Evolutionary conservation across 2,888 invertebrate species (phyloP), one percentile per base, ranked within the genome.

Genomic region (Kryphioiulus occultus): DNA sequence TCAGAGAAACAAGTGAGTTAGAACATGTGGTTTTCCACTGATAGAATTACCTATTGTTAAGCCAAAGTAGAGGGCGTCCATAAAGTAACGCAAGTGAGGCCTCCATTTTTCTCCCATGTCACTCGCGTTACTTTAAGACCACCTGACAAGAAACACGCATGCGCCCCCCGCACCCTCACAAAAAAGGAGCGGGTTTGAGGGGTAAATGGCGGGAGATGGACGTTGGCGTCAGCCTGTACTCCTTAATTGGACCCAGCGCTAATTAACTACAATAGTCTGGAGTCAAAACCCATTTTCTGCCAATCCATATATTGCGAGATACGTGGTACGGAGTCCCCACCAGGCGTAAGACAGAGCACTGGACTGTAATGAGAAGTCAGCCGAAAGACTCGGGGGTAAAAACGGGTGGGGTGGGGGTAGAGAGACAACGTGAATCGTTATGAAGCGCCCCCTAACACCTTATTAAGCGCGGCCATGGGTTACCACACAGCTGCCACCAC

Each of bases 211-310:
- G 26, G 85, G 85, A 85, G 44, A 85, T 85, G 39, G 39, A 78
- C 44, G 85, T 22, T 39, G 22, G 85, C 42, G 85, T 85, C 85
- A 85, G 85, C 42, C 39, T 44, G 44, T 26, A 22, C 39, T 44
- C 44, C 85, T 85, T 85, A 85, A 85, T 85, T 85, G 85, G 85
- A 85, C 85, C 85, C 44, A 42, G 85, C 85, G 85, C 85, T 85
- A 85, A 85, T 85, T 85, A 85, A 85, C 85, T 85, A 85, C 44
- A 85, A 78, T 78, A 78, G 78, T 78, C 78, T 30, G 30, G 78
- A 78, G 78, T 78, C 78, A 78, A 78, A 78, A 78, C 78, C 78
- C 78, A 78, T 78, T 78, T 30, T 78, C 78, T 78, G 78, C 78
- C 78, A 78, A 78, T 78, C 78, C 78, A 78, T 78, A 78, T 78